These are phyloP conservation scores for Hapalemur alaotrensis DNA, from an alignment of 2,797 vertebrate species.

Conservation along the genomic window DNA sequence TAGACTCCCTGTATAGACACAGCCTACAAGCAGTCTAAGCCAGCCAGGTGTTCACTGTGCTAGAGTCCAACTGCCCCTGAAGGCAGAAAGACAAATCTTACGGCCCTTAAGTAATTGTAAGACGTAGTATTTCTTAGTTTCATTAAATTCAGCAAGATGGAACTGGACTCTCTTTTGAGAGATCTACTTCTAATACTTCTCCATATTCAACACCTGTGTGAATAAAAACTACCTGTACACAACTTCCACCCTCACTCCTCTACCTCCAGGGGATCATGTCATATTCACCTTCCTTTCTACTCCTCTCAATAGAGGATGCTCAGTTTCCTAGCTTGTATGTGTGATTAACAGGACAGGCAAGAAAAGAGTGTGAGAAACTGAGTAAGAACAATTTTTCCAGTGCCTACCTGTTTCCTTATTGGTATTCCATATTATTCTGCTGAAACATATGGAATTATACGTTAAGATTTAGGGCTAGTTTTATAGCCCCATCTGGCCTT, in stretches of 20 bases:
- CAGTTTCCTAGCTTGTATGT: not conserved
- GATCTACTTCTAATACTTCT: not conserved
- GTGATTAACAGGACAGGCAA: not conserved
- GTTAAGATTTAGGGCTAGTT: slow-evolving; percentile 35
- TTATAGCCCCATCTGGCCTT: slow-evolving; percentile 57
- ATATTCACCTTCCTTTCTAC: not conserved
- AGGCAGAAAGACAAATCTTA: not conserved
- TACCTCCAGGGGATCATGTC: not conserved
- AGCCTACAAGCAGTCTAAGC: not conserved
- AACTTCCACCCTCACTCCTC: rapidly evolving
- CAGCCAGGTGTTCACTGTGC: not conserved
- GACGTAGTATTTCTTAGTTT: not conserved
- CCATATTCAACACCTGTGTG: not conserved
- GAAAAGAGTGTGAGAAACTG: not conserved
- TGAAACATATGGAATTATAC: not conserved
- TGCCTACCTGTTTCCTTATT: not conserved
- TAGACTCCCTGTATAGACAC: not conserved
- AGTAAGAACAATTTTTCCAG: not conserved
- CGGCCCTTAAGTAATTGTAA: not conserved
- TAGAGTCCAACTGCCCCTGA: not conserved
- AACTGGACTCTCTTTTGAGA: not conserved
- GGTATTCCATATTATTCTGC: not conserved
- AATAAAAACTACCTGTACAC: not conserved
- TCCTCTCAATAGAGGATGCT: too few relatives aligned
- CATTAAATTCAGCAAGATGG: not conserved